Base-by-base conservation (phyloP, 2,113 vertebrate genomes). In the Nyctereutes procyonoides region DNA sequence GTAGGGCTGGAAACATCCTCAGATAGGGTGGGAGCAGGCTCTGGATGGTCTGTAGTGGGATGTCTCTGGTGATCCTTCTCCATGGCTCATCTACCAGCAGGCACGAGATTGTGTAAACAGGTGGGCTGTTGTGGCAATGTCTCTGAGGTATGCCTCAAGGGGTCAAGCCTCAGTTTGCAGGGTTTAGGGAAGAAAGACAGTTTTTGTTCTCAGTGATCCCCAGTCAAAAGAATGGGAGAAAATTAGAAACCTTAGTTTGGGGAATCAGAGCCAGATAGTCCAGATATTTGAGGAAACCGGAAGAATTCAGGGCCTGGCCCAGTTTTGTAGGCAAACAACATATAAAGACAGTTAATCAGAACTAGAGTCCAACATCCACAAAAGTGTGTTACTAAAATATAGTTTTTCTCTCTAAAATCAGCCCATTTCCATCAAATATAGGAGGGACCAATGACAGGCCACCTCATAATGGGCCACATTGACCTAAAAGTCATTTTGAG, bases 61-160 rank as follows among this genome's bases (percentile, higher is more conserved):
- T 26, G 38, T 15, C 43, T 51, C 43, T 4, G 3, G 12, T 4
- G 73, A 28, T 0, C 73, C 73, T 76, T 51, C 43, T 51, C 24
- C 6, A 7, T 0, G 22, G 43, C 73, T 43, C 14, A 2, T 15
- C 73, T 3, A 28, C 7, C 24, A 28, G 73, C 65, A 15, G 24
- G 13, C 43, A 4, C 13, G 8, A 28, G 14, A 28, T 9, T 17
- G 16, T 2, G 65, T 69, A 17, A 48, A 51, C 24, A 4, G 7
- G 0, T 8, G 14, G 71, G 43, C 43, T 28, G 24, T 3, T 4
- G 24, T 8, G 14, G 9, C 14, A 4, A 3, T 8, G 16, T 48
- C 73, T 76, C 43, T 16, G 24, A 28, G 28, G 73, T 8, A 3
- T 1, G 4, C 13, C 73, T 48, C 73, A 15, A 16, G 69, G 5